These are phyloP conservation scores for Phallusia fumigata DNA, from an alignment of 23 tunicate species.

Conservation along the genomic window DNA sequence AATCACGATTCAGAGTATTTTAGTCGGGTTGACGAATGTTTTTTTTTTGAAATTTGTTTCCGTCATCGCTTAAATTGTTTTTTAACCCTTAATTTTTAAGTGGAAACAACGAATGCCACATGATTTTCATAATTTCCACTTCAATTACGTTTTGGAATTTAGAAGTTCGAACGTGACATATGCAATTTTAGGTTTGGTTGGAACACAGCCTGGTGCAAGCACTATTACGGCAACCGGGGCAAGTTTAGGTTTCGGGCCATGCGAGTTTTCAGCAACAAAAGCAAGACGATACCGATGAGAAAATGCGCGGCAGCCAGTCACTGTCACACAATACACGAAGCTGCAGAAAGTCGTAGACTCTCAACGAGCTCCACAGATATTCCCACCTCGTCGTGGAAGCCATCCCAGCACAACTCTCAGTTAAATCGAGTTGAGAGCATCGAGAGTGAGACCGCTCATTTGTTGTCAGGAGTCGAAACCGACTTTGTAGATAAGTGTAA, in stretches of 20 bases:
- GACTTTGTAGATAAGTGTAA: not conserved
- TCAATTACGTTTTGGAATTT: too few species aligned
- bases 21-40: too few species aligned
- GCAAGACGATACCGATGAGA: slow-evolving; percentile 14
- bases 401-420: not conserved
- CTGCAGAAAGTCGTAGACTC: not conserved
- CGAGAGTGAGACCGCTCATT: slow-evolving; percentile 1
- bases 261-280: not conserved
- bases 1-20: too few species aligned
- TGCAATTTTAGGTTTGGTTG: not conserved
- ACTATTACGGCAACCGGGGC: slow-evolving; percentile 37
- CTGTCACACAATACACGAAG: not conserved
- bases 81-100: too few species aligned
- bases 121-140: too few species aligned
- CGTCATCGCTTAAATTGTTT: too few species aligned
- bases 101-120: too few species aligned
- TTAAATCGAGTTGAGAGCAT: too few species aligned
- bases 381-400: not conserved
- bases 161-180: too few species aligned
- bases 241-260: slow-evolving; percentile 23
- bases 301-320: not conserved
- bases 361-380: not conserved
- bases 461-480: not conserved
- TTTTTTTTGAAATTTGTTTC: too few species aligned
- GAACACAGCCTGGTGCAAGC: slow-evolving; percentile 32